Base-by-base conservation (phyloP, 2,888 invertebrate species). In the Uloborus plumipes region DNA sequence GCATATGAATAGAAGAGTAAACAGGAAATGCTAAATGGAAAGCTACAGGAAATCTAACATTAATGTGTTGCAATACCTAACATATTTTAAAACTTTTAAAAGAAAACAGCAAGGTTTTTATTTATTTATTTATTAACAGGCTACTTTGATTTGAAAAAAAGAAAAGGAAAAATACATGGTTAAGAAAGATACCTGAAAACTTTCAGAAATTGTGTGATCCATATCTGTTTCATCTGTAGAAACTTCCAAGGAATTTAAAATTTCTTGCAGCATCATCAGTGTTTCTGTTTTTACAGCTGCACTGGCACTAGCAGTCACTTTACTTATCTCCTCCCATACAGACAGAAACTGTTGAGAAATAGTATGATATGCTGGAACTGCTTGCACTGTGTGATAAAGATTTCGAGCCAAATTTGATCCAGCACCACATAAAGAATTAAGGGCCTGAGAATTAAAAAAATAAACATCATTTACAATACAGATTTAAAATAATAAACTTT, bases 241-340 rank as follows among this genome's bases (percentile, higher is more conserved):
- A 31, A 69, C 76, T 77, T 86, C 86, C 39, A 86, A 75, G n/a
- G 70, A 65, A 51, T 84, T 85, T 47, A 86, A 61, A 18, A 85
- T 72, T 69, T 86, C 85, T 55, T 86, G 86, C 18, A 86, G 59
- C 69, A 70, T 74, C 83, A 86, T 85, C 13, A 86, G 58, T 9
- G 86, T 85, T 78, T 86, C 85, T 9, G 86, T 86, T 75, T 86
- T 86, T 3, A 86, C 85, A 47, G 84, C 84, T 31, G 86, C 85
- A 66, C 84, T 84, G 14, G 86, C 86, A 26, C 84, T 84, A 59
- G 85, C 86, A 14, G 86, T 86, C 20, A 85, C 83, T 61, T 79
- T 82, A 51, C 84, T 76, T 14, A 85, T 74, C 67, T 84, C 85
- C 61, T 86, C 84, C 86, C 86, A 86, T 0, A 82, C 61, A 47